Conservation (phyloP, 2,888 invertebrate species). For the Andrena bicolor region DNA sequence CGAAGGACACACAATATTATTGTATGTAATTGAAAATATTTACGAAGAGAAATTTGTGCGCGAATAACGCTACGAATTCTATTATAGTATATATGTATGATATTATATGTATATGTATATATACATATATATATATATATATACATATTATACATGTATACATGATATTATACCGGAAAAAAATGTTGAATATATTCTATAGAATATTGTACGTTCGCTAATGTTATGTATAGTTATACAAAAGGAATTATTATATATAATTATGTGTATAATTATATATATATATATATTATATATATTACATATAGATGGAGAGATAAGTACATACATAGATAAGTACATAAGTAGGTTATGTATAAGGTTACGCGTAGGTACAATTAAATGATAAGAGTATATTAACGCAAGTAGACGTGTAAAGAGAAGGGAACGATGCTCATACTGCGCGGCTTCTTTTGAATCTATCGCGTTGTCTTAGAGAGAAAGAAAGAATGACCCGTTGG, state of each 20-base stretch:
- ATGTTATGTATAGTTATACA: constrained; percentile 70
- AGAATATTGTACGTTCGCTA: constrained; percentile 72
- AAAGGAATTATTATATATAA: constrained; percentile 14
- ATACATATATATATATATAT: constrained; percentile 23
- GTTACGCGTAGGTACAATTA: constrained; percentile 62
- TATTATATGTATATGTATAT: constrained; percentile 60
- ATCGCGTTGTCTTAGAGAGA: constrained; percentile 41
- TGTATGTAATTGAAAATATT: constrained; percentile 68
- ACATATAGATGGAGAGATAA: constrained; percentile 47
- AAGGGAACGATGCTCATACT: constrained; percentile 46
- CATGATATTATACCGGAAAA: constrained; percentile 59
- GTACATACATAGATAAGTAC: constrained; percentile 42
- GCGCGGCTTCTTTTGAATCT: constrained; percentile 41
- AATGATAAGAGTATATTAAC: constrained; percentile 59
- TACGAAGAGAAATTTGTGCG: constrained; percentile 56
- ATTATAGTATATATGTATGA: constrained; percentile 47
- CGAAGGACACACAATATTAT: constrained; percentile 63
- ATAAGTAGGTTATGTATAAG: constrained; percentile 62
- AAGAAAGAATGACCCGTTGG: constrained; percentile 53
- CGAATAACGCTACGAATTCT: constrained; percentile 51
- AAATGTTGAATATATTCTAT: constrained; percentile 74
- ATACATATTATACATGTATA: constrained; percentile 54
- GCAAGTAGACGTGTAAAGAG: constrained; percentile 52
- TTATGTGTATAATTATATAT: constrained; percentile 34
- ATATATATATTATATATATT: constrained; percentile 23